Conservation (phyloP, 53 echinoderm and acorn worm species). For the Crossaster papposus region DNA sequence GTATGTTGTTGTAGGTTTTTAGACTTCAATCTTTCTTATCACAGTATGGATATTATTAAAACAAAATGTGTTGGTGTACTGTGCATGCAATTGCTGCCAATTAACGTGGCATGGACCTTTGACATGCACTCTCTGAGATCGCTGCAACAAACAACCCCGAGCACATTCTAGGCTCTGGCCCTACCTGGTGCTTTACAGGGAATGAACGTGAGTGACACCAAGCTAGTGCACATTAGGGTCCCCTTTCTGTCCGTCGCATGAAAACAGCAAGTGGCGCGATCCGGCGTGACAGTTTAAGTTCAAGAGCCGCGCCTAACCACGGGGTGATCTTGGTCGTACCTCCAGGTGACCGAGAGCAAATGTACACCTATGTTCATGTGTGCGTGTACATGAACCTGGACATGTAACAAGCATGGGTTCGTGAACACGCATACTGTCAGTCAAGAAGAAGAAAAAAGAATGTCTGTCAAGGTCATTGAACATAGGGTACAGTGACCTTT, state of each 20-base stretch:
- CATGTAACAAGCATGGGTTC: background rate
- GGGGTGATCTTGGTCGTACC: slow-evolving; percentile 11
- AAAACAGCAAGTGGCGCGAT: slow-evolving; percentile 38
- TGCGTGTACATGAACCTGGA: background rate
- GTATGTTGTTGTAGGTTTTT: background rate
- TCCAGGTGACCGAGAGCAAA: background rate
- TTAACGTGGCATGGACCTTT: slow-evolving; percentile 22
- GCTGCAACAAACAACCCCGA: background rate
- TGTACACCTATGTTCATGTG: no score
- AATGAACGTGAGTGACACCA: slow-evolving; percentile 8
- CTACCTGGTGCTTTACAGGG: background rate
- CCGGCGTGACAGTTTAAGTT: slow-evolving; percentile 51
- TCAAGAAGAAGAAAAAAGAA: background rate
- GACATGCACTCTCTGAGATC: background rate
- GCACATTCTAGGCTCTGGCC: background rate
- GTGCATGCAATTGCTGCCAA: background rate
- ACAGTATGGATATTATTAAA: background rate
- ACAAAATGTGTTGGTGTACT: background rate
- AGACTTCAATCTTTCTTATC: background rate
- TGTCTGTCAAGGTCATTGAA: slow-evolving; percentile 23
- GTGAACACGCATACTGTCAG: background rate
- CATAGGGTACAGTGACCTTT: background rate
- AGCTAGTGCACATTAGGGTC: slow-evolving; percentile 30
- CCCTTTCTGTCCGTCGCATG: slow-evolving; percentile 31
- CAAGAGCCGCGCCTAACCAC: slow-evolving; percentile 45